phyloP scores from a whole-genome alignment of 2,113 vertebrate genomes.

The Dicrurus megarhynchus region DNA sequence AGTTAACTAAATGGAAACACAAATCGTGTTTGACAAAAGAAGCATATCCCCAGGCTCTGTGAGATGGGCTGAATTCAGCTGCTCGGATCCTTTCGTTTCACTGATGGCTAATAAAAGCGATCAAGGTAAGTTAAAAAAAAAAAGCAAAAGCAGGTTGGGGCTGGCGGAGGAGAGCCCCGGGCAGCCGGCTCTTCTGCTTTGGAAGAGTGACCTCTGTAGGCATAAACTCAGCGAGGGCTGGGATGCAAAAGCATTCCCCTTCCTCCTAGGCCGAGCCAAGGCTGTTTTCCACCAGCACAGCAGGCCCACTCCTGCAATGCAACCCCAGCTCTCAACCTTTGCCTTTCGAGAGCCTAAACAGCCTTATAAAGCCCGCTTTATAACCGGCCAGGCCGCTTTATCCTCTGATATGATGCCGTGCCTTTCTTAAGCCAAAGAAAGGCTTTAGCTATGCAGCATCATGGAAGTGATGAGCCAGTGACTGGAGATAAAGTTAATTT shows the following conservation, averaged over 20 bases:
- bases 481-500: background rate
- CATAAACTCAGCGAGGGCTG: background rate
- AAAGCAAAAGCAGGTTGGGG: background rate
- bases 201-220: slow-evolving; percentile 83
- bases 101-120: background rate
- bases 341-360: background rate
- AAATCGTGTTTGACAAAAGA: background rate
- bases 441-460: background rate
- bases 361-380: background rate
- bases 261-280: background rate
- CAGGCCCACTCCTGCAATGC: background rate
- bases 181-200: slow-evolving; percentile 45
- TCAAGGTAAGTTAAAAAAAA: background rate
- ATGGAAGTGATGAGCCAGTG: background rate
- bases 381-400: background rate
- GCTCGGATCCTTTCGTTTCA: background rate
- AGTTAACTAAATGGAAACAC: slow-evolving; percentile 20
- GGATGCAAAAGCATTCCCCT: background rate
- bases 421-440: background rate
- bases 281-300: background rate
- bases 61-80: background rate
- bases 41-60: background rate
- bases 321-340: background rate
- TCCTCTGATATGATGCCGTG: background rate
- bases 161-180: background rate